Evolutionary conservation across 2,888 invertebrate species (phyloP).

Genomic region (Tiphia femorata): DNA sequence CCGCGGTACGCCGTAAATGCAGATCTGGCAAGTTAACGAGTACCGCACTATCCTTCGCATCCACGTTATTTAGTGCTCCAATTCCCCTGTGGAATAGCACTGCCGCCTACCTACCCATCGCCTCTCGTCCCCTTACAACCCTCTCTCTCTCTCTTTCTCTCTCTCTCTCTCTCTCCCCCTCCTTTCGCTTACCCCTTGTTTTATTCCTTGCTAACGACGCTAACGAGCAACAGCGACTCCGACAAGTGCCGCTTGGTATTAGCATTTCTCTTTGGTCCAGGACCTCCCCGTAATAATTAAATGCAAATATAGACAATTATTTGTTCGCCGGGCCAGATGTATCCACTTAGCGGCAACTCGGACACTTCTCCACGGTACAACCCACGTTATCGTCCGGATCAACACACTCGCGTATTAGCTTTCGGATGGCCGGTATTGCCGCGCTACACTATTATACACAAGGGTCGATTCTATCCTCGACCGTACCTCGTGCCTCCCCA

Average conservation of each 20-base stretch:
- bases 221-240: constrained; percentile 51
- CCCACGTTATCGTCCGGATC: background rate
- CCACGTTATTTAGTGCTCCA: constrained; percentile 29
- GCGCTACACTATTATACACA: too few species aligned
- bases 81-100: constrained; percentile 25
- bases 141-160: background rate
- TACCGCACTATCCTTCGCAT: constrained; percentile 22
- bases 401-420: constrained; percentile 1
- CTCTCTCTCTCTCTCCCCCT: background rate
- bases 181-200: constrained; percentile 18
- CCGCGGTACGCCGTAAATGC: constrained; percentile 16
- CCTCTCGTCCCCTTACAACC: background rate
- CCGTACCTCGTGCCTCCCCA: too few species aligned
- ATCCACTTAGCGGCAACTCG: background rate
- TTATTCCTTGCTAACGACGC: constrained; percentile 51
- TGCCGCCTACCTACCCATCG: constrained; percentile 14
- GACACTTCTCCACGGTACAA: background rate
- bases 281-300: constrained; percentile 48
- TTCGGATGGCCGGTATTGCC: too few species aligned
- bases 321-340: constrained; percentile 23
- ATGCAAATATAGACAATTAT: constrained; percentile 62
- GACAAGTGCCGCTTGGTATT: constrained; percentile 43
- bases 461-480: too few species aligned
- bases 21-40: constrained; percentile 30
- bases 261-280: constrained; percentile 38